A percentile compares a stretch with the other conserved stretches of the same genome.
phyloP scores from a whole-genome alignment of 2,888 invertebrate species.

The Julus scanicus region DNA sequence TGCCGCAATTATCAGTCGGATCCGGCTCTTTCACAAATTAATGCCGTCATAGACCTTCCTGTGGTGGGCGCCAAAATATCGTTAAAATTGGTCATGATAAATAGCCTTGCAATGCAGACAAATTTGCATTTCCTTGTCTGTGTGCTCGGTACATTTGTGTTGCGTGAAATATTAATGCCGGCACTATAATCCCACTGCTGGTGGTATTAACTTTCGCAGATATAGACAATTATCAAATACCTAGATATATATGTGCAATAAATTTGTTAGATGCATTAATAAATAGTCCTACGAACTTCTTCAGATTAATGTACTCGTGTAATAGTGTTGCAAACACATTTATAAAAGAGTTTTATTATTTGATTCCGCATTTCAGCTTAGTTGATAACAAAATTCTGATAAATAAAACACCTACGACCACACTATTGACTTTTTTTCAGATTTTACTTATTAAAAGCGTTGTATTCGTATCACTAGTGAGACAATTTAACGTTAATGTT shows the following conservation, averaged over 20 bases:
- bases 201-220: not conserved
- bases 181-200: slow-evolving; percentile 14
- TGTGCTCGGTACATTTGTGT: not conserved
- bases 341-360: too few relatives aligned
- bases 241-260: not conserved
- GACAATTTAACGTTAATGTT: not conserved
- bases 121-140: not conserved
- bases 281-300: not conserved
- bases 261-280: not conserved
- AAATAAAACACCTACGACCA: too few relatives aligned
- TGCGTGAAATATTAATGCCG: not conserved
- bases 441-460: too few relatives aligned
- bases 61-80: not conserved
- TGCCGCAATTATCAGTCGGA: slow-evolving; percentile 19
- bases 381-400: too few relatives aligned
- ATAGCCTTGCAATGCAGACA: not conserved
- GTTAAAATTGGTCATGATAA: slow-evolving; percentile 24
- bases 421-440: too few relatives aligned
- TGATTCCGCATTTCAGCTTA: too few relatives aligned
- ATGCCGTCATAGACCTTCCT: not conserved
- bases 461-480: too few relatives aligned
- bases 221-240: slow-evolving; percentile 22
- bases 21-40: slow-evolving; percentile 7
- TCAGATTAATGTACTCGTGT: not conserved
- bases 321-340: too few relatives aligned